Evolutionary conservation across 2,113 vertebrate species (phyloP), one percentile per base, ranked within the genome.

Genomic region (Scopus umbretta): DNA sequence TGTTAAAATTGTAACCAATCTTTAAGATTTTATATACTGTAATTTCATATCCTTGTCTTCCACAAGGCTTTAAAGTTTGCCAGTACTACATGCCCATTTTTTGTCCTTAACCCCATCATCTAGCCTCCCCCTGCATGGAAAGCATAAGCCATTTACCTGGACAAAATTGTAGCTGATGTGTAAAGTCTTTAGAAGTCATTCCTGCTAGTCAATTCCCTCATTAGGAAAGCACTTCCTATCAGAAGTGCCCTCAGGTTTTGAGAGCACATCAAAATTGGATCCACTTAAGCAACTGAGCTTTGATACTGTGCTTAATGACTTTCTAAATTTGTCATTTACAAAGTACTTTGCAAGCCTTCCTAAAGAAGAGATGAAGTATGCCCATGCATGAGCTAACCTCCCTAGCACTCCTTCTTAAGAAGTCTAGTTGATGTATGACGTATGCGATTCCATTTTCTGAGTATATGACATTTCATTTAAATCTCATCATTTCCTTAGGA

Each of bases 251-350:
- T 91, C 59, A 95, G 81, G 86, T 97, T 96, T 98, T 94, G 95
- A 97, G 91, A 84, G 91, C 94, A 88, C 95, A 97, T 96, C 93
- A 97, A 97, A 96, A 96, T 93, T 97, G 94, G 92, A 97, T 97
- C 84, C 94, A 96, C 94, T 96, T 95, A 96, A 96, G 92, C 78
- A 92, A 94, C 74, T 0, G 16, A 94, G 94, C 85, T 97, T 95
- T 97, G 91, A 96, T 96, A 94, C 81, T 34, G 78, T 14, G 67
- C 84, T 94, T 97, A 97, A 97, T 96, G 94, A 96, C 84, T 96
- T 97, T 96, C 92, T 94, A 97, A 94, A 95, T 94, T 91, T 93
- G 79, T 91, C 94, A 96, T 94, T 96, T 95, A 91, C 87, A 59
- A 93, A 96, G 92, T 87, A 88, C 91, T 97, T 94, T 71, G 86